A percentile compares a stretch with the other conserved stretches of the same genome.
These are phyloP conservation scores for Stomorhina lunata DNA, from an alignment of 2,888 invertebrate genomes.

Conservation along the genomic window DNA sequence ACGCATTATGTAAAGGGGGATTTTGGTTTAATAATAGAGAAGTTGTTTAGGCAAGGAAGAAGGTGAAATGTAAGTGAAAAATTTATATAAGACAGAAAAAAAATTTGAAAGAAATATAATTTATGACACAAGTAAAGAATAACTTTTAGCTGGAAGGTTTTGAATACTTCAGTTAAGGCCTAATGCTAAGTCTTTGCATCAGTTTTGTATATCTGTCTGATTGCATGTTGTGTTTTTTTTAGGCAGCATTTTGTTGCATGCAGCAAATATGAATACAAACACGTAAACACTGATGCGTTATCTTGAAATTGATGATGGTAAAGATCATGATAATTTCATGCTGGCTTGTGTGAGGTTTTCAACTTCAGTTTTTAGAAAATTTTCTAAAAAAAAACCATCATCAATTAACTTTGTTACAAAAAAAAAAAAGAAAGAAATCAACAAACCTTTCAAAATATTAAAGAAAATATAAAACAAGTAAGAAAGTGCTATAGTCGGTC, in stretches of 20 bases:
- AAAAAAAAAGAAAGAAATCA: slow-evolving; percentile 9
- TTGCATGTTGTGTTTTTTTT: slow-evolving; percentile 17
- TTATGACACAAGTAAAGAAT: slow-evolving; percentile 58
- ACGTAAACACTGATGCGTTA: slow-evolving; percentile 59
- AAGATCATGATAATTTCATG: slow-evolving; percentile 57
- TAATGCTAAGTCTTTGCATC: too few species aligned
- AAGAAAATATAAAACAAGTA: slow-evolving; percentile 4
- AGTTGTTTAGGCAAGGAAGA: not conserved
- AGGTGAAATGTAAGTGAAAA: slow-evolving; percentile 36
- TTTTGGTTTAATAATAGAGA: not conserved
- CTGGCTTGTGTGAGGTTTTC: slow-evolving; percentile 52
- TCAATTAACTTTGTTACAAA: slow-evolving; percentile 45
- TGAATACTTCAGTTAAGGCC: too few species aligned
- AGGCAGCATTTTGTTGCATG: slow-evolving; percentile 28
- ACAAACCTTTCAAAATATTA: not conserved
- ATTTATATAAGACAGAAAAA: slow-evolving; percentile 17
- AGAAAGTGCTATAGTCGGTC: too few species aligned
- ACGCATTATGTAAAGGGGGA: not conserved
- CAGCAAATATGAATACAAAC: slow-evolving; percentile 52
- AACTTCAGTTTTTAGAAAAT: not conserved
- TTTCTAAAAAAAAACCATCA: slow-evolving; percentile 25
- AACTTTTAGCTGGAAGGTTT: slow-evolving; percentile 3
- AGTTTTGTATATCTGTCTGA: not conserved
- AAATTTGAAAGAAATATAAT: slow-evolving; percentile 72
- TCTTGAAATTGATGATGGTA: slow-evolving; percentile 58